Conservation (phyloP, 2,113 vertebrate species). For the Sylvia atricapilla region DNA sequence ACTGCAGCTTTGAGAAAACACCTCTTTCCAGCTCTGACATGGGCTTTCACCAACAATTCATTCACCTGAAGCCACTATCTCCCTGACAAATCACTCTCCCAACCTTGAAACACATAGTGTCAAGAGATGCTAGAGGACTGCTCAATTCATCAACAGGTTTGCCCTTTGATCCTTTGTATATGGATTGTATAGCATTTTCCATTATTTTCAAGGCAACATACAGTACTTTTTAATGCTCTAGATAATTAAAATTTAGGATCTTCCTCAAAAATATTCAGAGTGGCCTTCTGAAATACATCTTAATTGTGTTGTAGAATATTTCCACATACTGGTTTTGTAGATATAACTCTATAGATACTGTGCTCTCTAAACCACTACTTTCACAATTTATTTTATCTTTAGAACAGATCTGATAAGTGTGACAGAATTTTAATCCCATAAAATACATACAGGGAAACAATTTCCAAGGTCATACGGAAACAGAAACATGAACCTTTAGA, state of each 20-base stretch:
- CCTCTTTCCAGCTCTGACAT: background rate
- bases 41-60: background rate
- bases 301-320: background rate
- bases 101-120: background rate
- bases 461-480: background rate
- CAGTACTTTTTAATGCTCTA: background rate
- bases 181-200: background rate
- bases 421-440: background rate
- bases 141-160: background rate
- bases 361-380: background rate
- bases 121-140: background rate
- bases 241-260: background rate
- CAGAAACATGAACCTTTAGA: background rate
- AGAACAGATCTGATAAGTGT: background rate
- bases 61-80: background rate
- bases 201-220: background rate
- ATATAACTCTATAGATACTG: background rate
- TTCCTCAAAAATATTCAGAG: background rate
- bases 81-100: background rate
- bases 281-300: background rate
- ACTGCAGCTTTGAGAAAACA: background rate
- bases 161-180: background rate
- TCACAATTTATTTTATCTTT: background rate
- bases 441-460: background rate
- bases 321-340: background rate